These are phyloP conservation scores for Pristionchus fissidentatus DNA, from an alignment of 2,888 invertebrate genomes.

Conservation along the genomic window DNA sequence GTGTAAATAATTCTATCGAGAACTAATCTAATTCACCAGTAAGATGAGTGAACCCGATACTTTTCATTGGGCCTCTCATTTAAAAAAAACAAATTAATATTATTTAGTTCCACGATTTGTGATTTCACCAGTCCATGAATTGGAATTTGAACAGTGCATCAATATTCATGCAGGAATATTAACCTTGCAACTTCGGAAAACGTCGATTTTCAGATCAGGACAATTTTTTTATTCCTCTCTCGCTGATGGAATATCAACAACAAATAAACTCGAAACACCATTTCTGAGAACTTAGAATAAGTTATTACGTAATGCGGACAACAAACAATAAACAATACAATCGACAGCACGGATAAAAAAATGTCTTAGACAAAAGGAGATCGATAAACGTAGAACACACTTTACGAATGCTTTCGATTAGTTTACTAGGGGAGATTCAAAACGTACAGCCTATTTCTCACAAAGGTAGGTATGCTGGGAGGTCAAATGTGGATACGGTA, in stretches of 20 bases:
- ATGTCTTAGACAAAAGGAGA: slow-evolving; percentile 15
- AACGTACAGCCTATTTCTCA: neutral
- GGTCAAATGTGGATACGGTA: neutral
- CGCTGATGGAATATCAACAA: neutral
- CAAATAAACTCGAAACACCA: neutral
- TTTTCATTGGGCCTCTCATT: no score
- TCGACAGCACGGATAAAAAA: no score
- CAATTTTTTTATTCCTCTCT: slow-evolving; percentile 22
- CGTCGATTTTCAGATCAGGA: neutral
- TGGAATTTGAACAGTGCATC: no score
- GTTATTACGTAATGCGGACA: slow-evolving; percentile 24
- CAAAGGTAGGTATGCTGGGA: neutral
- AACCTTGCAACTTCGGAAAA: neutral
- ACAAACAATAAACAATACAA: neutral
- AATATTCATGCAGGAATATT: no score
- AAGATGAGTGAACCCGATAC: no score
- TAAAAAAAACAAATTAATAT: no score
- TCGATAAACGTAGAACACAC: slow-evolving; percentile 13
- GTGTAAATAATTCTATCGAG: no score
- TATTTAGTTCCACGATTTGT: no score
- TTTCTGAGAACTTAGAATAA: neutral
- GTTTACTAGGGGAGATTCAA: neutral
- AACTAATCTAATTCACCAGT: no score
- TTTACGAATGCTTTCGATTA: neutral
- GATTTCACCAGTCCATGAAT: no score